Evolutionary conservation across 2,797 vertebrate genomes (phyloP), one percentile per base, ranked within the genome.

Genomic region (Erpetoichthys calabaricus): DNA sequence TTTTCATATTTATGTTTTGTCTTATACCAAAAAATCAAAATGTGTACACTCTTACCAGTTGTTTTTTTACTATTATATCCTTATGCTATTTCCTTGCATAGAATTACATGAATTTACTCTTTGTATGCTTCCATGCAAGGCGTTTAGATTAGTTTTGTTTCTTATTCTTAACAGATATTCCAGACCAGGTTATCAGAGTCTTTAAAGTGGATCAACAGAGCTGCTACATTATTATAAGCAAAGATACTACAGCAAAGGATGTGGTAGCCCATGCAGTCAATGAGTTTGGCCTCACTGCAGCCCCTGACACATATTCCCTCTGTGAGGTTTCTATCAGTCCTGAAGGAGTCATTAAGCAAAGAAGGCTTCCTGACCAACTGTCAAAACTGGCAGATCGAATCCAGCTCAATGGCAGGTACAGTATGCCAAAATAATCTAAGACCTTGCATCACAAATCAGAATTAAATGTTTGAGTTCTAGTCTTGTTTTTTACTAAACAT

Each of bases 181-280:
- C 92, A 0, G 93, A 97, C 74, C 94, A 97, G 76, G 94, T 97
- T 63, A 96, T 98, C 52, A 76, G 92, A 54, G 91, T 98, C 66
- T 98, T 97, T 75, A 95, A 91, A 74, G 92, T 90, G 0, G 94
- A 97, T 76, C 94, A 98, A 68, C 94, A 97, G 76, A 97, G 94
- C 63, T 96, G 93, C 73, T 97, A 97, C 78, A 92, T 98, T 70
- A 93, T 98, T 75, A 95, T 98, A 79, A 92, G 93, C 75, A 96
- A 94, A 70, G 93, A 98, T 76, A 93, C 92, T 1, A 97, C 91
- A 7, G 94, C 94, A 45, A 96, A 94, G 68, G 92, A 98, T 64
- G 93, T 97, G 4, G 94, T 96, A 55, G 79, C 83, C 1, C 92
- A 94, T 3, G 86, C 88, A 0, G 82, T 94, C 8, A 88, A 92